Percentiles rank a stretch among this genome's conserved stretches.
phyloP scores from a whole-genome alignment of 2,113 vertebrate genomes.

The Solea senegalensis region DNA sequence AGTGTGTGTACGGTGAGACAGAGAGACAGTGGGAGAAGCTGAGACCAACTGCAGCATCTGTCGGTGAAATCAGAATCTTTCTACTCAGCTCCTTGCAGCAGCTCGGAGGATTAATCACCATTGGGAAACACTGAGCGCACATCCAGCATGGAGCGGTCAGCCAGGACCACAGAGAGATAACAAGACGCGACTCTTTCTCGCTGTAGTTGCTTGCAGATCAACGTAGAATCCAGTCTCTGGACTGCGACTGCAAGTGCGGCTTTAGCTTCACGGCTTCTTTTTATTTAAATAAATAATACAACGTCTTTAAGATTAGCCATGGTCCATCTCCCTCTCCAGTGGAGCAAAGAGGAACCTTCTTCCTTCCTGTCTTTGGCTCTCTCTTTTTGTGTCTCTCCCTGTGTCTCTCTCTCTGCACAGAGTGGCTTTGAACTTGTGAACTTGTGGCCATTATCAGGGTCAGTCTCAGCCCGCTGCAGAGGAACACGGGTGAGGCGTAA shows the following conservation, averaged over 20 bases:
- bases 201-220: constrained; percentile 65
- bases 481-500: constrained; percentile 43
- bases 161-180: constrained; percentile 56
- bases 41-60: constrained; percentile 73
- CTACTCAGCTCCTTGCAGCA: constrained; percentile 53
- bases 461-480: constrained; percentile 40
- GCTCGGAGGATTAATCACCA: constrained; percentile 79
- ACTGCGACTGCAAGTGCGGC: constrained; percentile 69
- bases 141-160: constrained; percentile 69
- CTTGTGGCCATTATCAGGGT: constrained; percentile 60
- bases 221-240: constrained; percentile 62
- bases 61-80: constrained; percentile 69
- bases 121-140: constrained; percentile 75
- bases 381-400: constrained; percentile 54
- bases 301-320: constrained; percentile 79
- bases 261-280: constrained; percentile 69
- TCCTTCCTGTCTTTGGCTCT: constrained; percentile 40
- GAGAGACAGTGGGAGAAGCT: constrained; percentile 43
- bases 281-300: constrained; percentile 84
- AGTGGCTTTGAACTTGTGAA: constrained; percentile 72
- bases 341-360: constrained; percentile 55
- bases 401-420: constrained; percentile 17
- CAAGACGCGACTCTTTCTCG: constrained; percentile 46
- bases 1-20: constrained; percentile 19
- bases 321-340: constrained; percentile 75